Conservation (phyloP, 2,113 vertebrate species). For the Fukomys damarensis region DNA sequence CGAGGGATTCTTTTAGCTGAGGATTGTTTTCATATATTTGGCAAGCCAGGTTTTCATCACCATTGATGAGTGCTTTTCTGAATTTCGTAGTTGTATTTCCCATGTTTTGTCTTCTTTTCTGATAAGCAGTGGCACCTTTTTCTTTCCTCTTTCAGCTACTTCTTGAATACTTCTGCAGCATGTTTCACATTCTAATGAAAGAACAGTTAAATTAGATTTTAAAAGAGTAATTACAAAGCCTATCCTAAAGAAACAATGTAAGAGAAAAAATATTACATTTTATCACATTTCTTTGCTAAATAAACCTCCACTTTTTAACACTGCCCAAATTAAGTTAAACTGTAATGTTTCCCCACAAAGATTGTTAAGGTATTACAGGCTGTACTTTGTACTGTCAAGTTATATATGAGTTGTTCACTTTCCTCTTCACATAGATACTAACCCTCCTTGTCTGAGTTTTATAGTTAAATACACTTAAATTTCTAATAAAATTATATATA, state of each 20-base stretch:
- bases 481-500: slow-evolving; percentile 16
- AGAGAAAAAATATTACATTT: slow-evolving; percentile 33
- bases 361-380: slow-evolving; percentile 30
- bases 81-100: slow-evolving; percentile 99
- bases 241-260: slow-evolving; percentile 56
- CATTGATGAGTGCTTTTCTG: slow-evolving; percentile 97
- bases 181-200: slow-evolving; percentile 88
- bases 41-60: slow-evolving; percentile 96
- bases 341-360: not conserved
- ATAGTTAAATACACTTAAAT: slow-evolving; percentile 51
- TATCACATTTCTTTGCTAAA: slow-evolving; percentile 47
- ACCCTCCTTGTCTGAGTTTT: slow-evolving; percentile 27
- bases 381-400: slow-evolving; percentile 38
- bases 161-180: slow-evolving; percentile 85
- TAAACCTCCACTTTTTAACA: slow-evolving; percentile 48
- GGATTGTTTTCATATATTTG: slow-evolving; percentile 98
- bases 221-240: slow-evolving; percentile 51
- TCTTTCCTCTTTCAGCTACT: slow-evolving; percentile 87
- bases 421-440: slow-evolving; percentile 39
- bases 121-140: slow-evolving; percentile 80
- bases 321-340: slow-evolving; percentile 65
- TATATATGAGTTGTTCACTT: slow-evolving; percentile 32
- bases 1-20: slow-evolving; percentile 97
- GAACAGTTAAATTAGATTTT: slow-evolving; percentile 75
- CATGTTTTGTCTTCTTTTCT: slow-evolving; percentile 89